Base-by-base conservation (phyloP, 2,888 invertebrate species). In the Tortricodes alternella region DNA sequence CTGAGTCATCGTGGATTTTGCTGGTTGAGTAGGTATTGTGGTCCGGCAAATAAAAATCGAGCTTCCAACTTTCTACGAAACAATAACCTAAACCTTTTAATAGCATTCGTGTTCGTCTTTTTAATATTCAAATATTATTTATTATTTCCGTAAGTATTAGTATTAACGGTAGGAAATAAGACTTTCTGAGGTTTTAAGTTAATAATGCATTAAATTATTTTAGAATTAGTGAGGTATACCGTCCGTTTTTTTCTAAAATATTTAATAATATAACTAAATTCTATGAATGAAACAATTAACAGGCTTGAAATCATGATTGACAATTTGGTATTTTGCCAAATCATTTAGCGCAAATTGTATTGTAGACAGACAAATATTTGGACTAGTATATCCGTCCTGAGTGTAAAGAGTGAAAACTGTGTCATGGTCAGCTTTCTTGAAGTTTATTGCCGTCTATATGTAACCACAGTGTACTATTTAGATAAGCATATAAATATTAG, bases 361-460 rank as follows among this genome's bases (percentile, higher is more conserved):
- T 74, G 73, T 65, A 64, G 68, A 70, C n/a, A n/a, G n/a, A n/a
- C 68, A 74, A 73, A 78, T 70, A 77, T 73, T 71, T 70, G 59
- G 53, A 64, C 66, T 66, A 63, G 73, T 75, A 70, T 66, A 64
- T 65, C 62, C 46, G 58, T 61, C 62, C 69, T 69, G 67, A 66
- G 69, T 68, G 64, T 55, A 74, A 72, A 64, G 60, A 65, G 65
- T 72, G 64, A 58, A 67, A 82, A 78, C 71, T 78, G 62, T 84
- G 87, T 83, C 87, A 86, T 59, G 86, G 86, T 65, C 82, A 68
- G 60, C 59, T 62, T 66, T 77, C 74, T 66, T 64, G 61, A 71
- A 71, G 74, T 80, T 79, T 78, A 82, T 71, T 76, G 72, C 76
- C 73, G 76, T 74, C 69, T 80, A 72, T 76, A 78, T 78, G 76